These are phyloP conservation scores for Morone saxatilis DNA, from an alignment of 2,113 vertebrate genomes.

Conservation along the genomic window DNA sequence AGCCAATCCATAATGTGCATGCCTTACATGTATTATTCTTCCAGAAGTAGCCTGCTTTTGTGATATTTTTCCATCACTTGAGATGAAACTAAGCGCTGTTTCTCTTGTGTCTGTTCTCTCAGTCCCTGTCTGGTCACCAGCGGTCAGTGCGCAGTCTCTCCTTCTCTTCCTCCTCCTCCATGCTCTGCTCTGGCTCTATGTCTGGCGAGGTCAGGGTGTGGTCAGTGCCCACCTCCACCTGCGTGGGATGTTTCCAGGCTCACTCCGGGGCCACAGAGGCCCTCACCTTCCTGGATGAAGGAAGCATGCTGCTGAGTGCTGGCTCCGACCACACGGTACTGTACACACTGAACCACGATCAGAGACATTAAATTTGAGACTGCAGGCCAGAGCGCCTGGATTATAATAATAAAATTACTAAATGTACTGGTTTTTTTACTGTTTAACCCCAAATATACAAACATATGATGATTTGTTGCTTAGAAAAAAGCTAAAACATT, in stretches of 20 bases:
- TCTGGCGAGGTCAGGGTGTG: conserved; percentile 88
- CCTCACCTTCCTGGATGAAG: conserved; percentile 82
- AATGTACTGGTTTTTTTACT: not conserved
- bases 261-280: conserved; percentile 82
- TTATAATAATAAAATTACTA: not conserved
- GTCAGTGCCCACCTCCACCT: conserved; percentile 83
- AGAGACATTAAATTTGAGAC: not conserved
- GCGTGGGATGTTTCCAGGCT: conserved; percentile 86
- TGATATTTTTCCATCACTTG: too few species aligned
- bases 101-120: not conserved
- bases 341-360: not conserved
- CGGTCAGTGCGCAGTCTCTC: conserved; percentile 84
- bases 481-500: too few species aligned
- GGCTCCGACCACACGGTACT: conserved; percentile 87
- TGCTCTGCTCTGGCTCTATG: conserved; percentile 86
- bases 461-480: not conserved
- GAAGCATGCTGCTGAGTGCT: conserved; percentile 84
- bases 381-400: not conserved
- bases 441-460: not conserved
- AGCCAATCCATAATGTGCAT: too few species aligned
- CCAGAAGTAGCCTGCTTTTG: too few species aligned
- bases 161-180: conserved; percentile 82
- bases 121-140: conserved; percentile 84
- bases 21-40: too few species aligned
- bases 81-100: too few species aligned